Base-by-base conservation (phyloP, 2,888 invertebrate genomes). In the Lobophora halterata region DNA sequence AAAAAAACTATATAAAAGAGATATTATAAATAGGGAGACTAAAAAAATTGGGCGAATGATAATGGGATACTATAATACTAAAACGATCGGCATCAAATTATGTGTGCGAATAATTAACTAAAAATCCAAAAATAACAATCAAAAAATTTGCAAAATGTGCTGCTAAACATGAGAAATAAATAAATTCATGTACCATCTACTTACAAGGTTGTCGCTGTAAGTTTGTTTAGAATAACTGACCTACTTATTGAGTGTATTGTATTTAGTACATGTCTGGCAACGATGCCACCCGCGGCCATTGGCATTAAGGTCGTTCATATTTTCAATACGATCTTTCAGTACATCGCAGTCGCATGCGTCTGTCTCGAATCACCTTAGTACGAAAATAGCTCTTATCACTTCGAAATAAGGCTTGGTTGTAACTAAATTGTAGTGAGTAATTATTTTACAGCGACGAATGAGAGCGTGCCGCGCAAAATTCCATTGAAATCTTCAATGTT, bases 401-500 rank as follows among this genome's bases (percentile, higher is more conserved):
- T 31, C 0, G 46, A 6, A 32, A 46, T 55, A 61, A 49, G 42
- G 59, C 58, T 60, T 46, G 38, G 11, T 58, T 51, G 47, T 54
- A 20, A 10, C 8, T 6, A 23, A 31, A 21, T 46, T 51, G 61
- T 58, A 46, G 60, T 58, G 65, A 52, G 70, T 79, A 81, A 83
- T 76, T 76, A 74, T 62, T 67, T 58, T 66, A 71, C 76, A 66
- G 70, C 74, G 78, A 80, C 77, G 77, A 73, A 79, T 75, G 61
- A 65, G 67, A 65, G 62, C 71, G 73, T 75, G 76, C 62, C 70
- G 73, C 77, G 79, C 68, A 74, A 79, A 80, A 79, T 79, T 77
- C 69, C 75, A 75, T 65, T 75, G 75, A 78, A 75, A 78, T 78
- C 65, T 75, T 71, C 65, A 58, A 58, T 61, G 61, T 50, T 58